These are phyloP conservation scores for Agriopis leucophaearia DNA, from an alignment of 2,888 invertebrate species.

Conservation along the genomic window DNA sequence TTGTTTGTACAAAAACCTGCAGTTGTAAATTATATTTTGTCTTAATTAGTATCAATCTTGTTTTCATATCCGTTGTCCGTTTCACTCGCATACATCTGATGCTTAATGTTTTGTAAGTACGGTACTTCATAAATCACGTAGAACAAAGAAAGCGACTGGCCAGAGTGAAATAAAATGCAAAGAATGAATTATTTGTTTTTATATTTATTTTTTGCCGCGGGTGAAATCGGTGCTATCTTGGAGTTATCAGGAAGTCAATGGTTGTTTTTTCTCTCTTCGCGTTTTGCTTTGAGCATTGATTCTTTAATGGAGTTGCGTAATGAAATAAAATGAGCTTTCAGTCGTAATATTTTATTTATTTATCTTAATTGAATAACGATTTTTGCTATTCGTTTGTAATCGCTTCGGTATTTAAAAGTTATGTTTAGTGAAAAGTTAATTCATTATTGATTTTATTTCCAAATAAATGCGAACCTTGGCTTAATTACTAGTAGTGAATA, in stretches of 20 bases:
- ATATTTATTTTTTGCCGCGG: constrained; percentile 48
- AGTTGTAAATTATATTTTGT: too few species aligned
- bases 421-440: too few species aligned
- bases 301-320: constrained; percentile 32
- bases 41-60: too few species aligned
- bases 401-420: neutral
- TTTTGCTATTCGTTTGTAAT: neutral
- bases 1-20: too few species aligned
- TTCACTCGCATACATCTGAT: constrained; percentile 55
- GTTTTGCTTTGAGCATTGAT: constrained; percentile 49
- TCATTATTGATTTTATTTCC: too few species aligned
- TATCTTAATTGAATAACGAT: constrained; percentile 46
- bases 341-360: constrained; percentile 51
- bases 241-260: constrained; percentile 60
- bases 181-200: constrained; percentile 57
- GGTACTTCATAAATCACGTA: constrained; percentile 69
- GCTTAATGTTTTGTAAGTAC: constrained; percentile 71
- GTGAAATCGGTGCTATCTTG: constrained; percentile 58
- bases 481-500: too few species aligned
- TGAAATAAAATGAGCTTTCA: constrained; percentile 49
- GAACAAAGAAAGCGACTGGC: constrained; percentile 53
- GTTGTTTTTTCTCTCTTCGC: constrained; percentile 51
- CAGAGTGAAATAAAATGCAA: constrained; percentile 53
- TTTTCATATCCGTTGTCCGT: constrained; percentile 45
- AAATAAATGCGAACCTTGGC: too few species aligned